Evolutionary conservation across 2,113 vertebrate genomes (phyloP), one percentile per base, ranked within the genome.

Genomic region (Andinoacara biseriatus): DNA sequence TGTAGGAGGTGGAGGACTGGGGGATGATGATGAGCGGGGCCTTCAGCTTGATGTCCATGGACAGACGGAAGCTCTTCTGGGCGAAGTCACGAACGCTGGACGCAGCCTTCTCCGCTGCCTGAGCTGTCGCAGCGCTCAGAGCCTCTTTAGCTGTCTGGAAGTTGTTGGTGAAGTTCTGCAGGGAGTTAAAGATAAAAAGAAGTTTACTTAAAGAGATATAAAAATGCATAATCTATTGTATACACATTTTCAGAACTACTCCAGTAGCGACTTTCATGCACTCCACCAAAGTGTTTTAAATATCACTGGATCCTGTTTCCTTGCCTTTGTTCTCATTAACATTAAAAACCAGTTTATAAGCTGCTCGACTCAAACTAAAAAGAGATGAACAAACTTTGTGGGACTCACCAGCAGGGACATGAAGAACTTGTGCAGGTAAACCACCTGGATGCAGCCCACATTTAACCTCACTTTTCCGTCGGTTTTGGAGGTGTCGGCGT

Each of bases 371-470:
- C 52, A 13, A 69, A 14, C 11, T 31, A 31, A 46, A 58, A 56
- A n/a, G 40, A 31, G 0, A 2, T 14, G 14, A 0, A 17, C 14
- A 49, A 1, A 67, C 63, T 67, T 2, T 0, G 58, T n/a, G 40
- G 20, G 2, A 62, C 97, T 96, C 94, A 99, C 98, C 97, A 99
- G 87, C 57, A 99, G 94, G 72, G 97, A 97, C 97, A 97, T 97
- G 83, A 98, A 93, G 90, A 99, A 99, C 78, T 96, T 97, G 92
- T 99, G 98, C 20, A 99, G 94, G 85, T 99, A 99, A 61, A 99
- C 94, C 81, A 99, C 96, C 76, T 97, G 97, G 90, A 99, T 96
- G 90, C 98, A 99, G 89, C 98, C 98, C 82, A 99, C 96, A 74
- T 95, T 97, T 58, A 99, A 95, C 87, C 95, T 96, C 74, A 99